Evolutionary conservation across 2,113 vertebrate genomes (phyloP), one percentile per base, ranked within the genome.

Genomic region (Coryphaenoides rupestris): DNA sequence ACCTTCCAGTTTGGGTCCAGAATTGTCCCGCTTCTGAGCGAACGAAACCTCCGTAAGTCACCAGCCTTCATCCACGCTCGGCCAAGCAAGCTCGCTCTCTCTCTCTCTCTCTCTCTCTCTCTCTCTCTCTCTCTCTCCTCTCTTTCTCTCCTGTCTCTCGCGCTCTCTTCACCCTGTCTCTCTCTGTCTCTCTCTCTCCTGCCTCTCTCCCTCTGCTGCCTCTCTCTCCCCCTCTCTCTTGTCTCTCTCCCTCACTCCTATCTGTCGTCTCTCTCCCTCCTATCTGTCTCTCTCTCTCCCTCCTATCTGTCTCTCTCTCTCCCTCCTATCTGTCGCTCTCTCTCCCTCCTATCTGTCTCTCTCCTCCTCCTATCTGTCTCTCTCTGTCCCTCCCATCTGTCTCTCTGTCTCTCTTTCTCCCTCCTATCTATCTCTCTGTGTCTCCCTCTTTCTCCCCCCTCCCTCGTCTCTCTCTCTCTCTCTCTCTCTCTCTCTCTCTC

Each of bases 11-110:
- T 85, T 94, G 74, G 92, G 94, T 90, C 92, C 92, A 92, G 95
- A 97, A 91, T 93, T 96, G 91, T 96, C 95, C 91, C 92, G 93
- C 87, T 94, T 98, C 90, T 98, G 95, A 98, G 87, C 90, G 91
- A 91, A 90, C 88, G 88, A 88, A 88, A 91, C 85, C 90, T 82
- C 85, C 93, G 96, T 98, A 98, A 98, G 96, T 98, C 90, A 87
- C 83, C 61, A 84, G 76, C 74, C 73, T 87, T 66, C 84, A 86
- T 79, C 62, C 62, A 71, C 78, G 80, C 71, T 83, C 76, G 86
- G 77, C 82, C 72, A 86, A 78, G 56, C 78, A 79, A 68, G 79
- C 79, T 70, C 66, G 60, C 74, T 69, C 60, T 76, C 68, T 61
- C 66, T 80, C 63, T 61, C 79, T 71, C 70, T 60, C 12, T 73